phyloP scores from a whole-genome alignment of 1,140 invertebrate species.

The Anthonomus grandis region DNA sequence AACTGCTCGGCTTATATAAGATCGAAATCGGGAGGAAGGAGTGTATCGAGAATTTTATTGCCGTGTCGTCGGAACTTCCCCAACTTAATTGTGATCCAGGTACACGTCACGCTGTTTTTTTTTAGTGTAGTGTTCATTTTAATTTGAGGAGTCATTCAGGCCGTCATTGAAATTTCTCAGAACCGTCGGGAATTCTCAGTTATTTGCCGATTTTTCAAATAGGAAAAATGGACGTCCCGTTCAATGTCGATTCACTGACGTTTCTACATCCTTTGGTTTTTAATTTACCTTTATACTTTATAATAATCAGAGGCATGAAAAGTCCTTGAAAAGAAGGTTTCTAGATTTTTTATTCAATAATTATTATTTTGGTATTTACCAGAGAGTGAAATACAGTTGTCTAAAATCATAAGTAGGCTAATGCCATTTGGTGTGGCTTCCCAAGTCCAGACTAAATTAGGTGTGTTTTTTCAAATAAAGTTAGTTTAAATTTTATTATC shows the following conservation, averaged over 20 bases:
- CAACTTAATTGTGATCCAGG: conserved; percentile 23
- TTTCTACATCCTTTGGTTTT: conserved; percentile 8
- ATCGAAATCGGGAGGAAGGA: conserved; percentile 1
- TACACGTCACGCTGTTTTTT: conserved; percentile 30
- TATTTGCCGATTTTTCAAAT: background rate
- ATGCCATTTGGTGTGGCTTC: too few relatives aligned
- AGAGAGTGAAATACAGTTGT: too few relatives aligned
- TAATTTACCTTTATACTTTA: too few relatives aligned
- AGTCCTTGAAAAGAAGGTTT: too few relatives aligned
- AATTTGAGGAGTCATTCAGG: background rate
- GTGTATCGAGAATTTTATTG: conserved; percentile 16
- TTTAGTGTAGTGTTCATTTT: conserved; percentile 22
- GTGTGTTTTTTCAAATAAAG: too few relatives aligned
- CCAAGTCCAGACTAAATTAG: too few relatives aligned
- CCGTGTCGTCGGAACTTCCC: conserved; percentile 17
- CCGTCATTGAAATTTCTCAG: background rate
- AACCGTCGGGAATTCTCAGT: background rate
- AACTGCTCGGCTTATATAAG: conserved; percentile 24
- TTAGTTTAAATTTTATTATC: too few relatives aligned
- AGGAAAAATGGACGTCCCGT: conserved; percentile 12
- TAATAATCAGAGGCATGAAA: too few relatives aligned
- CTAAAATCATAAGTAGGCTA: too few relatives aligned
- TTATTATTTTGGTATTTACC: too few relatives aligned
- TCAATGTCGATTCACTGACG: conserved; percentile 16
- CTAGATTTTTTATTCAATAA: too few relatives aligned